phyloP scores from a whole-genome alignment of 2,113 vertebrate species.

The Saguinus imperator region DNA sequence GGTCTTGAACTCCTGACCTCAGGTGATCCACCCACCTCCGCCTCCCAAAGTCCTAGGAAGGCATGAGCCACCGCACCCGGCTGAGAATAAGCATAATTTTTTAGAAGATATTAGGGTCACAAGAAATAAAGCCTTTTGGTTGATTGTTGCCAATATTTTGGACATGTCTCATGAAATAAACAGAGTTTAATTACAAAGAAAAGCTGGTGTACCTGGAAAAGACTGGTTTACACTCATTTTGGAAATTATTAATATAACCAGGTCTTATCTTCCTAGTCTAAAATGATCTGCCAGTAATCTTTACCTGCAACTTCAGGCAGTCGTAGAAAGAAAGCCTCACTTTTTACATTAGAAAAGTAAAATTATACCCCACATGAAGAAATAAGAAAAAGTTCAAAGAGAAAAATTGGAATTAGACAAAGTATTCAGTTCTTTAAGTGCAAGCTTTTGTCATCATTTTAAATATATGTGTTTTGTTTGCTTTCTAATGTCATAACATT shows the following conservation, averaged over 20 bases:
- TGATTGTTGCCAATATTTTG: not conserved
- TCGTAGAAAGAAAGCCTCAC: not conserved
- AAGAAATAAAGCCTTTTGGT: conserved; percentile 25
- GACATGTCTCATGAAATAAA: not conserved
- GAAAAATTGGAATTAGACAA: conserved; percentile 7
- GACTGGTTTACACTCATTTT: not conserved
- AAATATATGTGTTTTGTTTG: not conserved
- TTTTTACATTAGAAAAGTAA: conserved; percentile 39
- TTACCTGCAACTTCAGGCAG: conserved; percentile 3
- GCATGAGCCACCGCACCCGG: too few species aligned
- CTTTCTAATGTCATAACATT: not conserved
- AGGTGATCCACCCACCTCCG: too few species aligned
- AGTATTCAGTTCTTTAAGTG: conserved; percentile 32
- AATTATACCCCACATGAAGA: not conserved
- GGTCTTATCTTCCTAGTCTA: not conserved
- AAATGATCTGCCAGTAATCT: not conserved
- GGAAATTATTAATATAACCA: not conserved
- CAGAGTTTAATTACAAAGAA: conserved; percentile 15
- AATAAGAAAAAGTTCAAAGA: conserved; percentile 22
- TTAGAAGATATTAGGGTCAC: not conserved
- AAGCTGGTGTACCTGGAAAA: not conserved
- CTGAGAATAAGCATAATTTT: not conserved
- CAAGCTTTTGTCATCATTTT: conserved; percentile 11
- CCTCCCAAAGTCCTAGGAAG: too few species aligned
- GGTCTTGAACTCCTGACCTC: too few species aligned